Percentiles rank a stretch among this genome's conserved stretches.
These are phyloP conservation scores for Steinernema scapterisci DNA, from an alignment of 2,888 invertebrate genomes.

Conservation along the genomic window DNA sequence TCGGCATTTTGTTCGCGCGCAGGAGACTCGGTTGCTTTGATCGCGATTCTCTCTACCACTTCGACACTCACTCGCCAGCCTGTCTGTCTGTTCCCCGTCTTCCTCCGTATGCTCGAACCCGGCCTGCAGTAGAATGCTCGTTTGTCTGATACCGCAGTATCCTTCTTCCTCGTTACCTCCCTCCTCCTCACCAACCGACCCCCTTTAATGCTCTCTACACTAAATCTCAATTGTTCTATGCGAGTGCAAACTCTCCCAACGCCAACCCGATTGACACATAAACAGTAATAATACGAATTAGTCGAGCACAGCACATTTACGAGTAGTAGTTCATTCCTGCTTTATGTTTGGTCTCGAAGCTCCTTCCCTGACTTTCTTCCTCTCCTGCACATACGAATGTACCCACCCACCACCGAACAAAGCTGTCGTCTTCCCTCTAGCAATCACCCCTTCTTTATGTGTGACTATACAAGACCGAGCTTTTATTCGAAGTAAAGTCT, in stretches of 20 bases:
- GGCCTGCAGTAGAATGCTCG: neutral
- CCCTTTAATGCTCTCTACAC: conserved; percentile 4
- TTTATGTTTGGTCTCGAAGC: conserved; percentile 32
- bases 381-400: neutral
- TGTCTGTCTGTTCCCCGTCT: too few species aligned
- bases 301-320: conserved; percentile 29
- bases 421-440: neutral
- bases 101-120: neutral
- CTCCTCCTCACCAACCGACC: neutral
- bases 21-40: conserved; percentile 2
- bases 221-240: neutral
- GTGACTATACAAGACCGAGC: neutral
- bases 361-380: neutral
- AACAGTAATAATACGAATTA: neutral
- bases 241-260: neutral
- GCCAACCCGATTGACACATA: neutral
- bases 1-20: neutral
- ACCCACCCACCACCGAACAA: neutral
- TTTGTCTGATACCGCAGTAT: neutral
- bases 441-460: neutral
- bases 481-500: conserved; percentile 26
- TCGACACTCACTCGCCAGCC: conserved; percentile 14
- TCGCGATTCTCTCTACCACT: conserved; percentile 15
- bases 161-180: neutral
- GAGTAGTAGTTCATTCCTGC: conserved; percentile 33